Evolutionary conservation across 1,140 invertebrate genomes (phyloP), one percentile per base, ranked within the genome.

Genomic region (Drosophila nannoptera): DNA sequence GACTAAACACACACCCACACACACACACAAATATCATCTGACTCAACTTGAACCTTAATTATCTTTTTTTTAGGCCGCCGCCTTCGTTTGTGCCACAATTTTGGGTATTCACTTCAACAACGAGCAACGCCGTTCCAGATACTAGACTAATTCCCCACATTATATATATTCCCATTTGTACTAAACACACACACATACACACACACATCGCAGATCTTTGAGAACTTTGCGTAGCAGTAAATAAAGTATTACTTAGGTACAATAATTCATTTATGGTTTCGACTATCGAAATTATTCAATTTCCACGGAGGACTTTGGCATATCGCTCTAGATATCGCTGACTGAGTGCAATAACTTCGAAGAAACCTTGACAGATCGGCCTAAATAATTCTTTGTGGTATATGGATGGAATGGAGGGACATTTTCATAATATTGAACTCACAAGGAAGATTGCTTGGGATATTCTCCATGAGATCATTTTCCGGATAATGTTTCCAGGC

Each of bases 91-190:
- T 22, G 60, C 78, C 54, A 73, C 61, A 2, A 61, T 87, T 35
- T 58, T 87, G 72, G 84, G 61, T 5, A 69, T 87, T 8, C 73
- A 67, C 7, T 78, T 87, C 8, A 64, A 55, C 32, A 87, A 87
- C 49, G 77, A 80, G 14, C 54, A 67, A 56, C 83, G 84, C 33
- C 78, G 84, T 59, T 65, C 62, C 16, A 61, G 55, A 53, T 87
- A 83, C 46, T 87, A 65, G 38, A 12, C 1, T 40, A 14, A 11
- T 35, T 29, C 4, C 8, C 22, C 22, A 22, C 22, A 22, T n/a
- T 7, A 22, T 31, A 8, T 40, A 31, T 22, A 5, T 7, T 9
- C 7, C 22, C n/a, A 33, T 36, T 46, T 32, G 49, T 33, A 36
- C 16, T 22, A 50, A 33, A 32, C 16, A 22, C 22, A 22, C 22